These are phyloP conservation scores for Agrilus planipennis DNA, from an alignment of 1,140 invertebrate species.

Conservation along the genomic window DNA sequence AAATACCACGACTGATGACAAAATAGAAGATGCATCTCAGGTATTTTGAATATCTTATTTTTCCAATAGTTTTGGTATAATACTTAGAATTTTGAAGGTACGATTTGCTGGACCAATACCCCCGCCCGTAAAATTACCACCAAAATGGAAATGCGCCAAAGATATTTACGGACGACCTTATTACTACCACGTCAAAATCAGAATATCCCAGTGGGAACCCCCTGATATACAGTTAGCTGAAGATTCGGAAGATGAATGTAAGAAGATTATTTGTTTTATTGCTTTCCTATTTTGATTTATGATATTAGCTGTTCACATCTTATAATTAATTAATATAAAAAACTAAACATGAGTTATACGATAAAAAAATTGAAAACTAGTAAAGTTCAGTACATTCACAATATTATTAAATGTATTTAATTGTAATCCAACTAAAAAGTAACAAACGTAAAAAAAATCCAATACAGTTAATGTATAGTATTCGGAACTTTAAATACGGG, in stretches of 20 bases:
- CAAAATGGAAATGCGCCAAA: conserved; percentile 73
- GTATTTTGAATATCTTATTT: neutral
- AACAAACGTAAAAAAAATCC: too few relatives aligned
- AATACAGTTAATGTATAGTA: too few relatives aligned
- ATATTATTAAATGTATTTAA: too few relatives aligned
- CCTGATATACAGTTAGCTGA: conserved; percentile 38
- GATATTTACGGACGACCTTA: conserved; percentile 74
- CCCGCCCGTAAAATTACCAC: conserved; percentile 59
- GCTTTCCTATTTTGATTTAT: too few relatives aligned
- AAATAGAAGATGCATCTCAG: neutral
- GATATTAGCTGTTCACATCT: too few relatives aligned
- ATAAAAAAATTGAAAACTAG: too few relatives aligned
- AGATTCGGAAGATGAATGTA: conserved; percentile 31
- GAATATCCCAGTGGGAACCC: conserved; percentile 80
- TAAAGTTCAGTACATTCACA: too few relatives aligned
- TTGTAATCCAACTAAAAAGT: too few relatives aligned
- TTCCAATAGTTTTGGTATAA: neutral
- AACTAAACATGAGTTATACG: too few relatives aligned
- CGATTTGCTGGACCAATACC: conserved; percentile 31
- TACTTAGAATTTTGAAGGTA: conserved; percentile 14
- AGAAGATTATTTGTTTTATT: too few relatives aligned
- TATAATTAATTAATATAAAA: too few relatives aligned
- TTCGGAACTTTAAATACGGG: too few relatives aligned
- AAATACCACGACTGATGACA: neutral
- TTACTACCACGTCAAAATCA: conserved; percentile 79